Evolutionary conservation across 2,113 vertebrate species (phyloP).

Genomic region (Psophia crepitans): DNA sequence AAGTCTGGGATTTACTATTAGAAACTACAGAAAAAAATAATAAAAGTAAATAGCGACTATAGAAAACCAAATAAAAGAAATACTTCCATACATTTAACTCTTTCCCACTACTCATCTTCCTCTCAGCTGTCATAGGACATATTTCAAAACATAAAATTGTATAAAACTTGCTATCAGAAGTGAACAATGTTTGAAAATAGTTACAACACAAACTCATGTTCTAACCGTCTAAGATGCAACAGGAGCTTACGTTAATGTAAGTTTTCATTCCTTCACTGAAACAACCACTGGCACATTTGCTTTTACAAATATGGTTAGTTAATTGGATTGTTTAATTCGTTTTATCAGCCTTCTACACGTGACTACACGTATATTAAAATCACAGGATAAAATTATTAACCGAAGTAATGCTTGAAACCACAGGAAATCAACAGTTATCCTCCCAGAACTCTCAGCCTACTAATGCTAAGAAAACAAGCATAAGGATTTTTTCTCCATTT

Average conservation of each 20-base stretch:
- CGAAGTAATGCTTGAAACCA: neutral
- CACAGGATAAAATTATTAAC: neutral
- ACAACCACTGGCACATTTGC: neutral
- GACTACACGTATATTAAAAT: neutral
- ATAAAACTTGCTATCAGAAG: neutral
- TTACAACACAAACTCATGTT: neutral
- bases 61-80: neutral
- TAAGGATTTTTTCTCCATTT: neutral
- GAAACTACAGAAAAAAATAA: neutral
- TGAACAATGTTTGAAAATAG: neutral
- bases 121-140: neutral
- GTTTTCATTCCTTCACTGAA: neutral
- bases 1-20: neutral
- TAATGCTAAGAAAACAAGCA: neutral
- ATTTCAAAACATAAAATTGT: neutral
- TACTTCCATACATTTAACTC: neutral
- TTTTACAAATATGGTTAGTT: neutral
- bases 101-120: neutral
- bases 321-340: neutral
- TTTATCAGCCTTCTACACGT: neutral
- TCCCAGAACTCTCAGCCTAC: neutral
- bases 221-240: neutral
- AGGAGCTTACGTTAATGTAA: neutral
- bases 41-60: neutral
- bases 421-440: neutral